phyloP scores from a whole-genome alignment of 2,113 vertebrate species.

The Microcebus tavaratra region DNA sequence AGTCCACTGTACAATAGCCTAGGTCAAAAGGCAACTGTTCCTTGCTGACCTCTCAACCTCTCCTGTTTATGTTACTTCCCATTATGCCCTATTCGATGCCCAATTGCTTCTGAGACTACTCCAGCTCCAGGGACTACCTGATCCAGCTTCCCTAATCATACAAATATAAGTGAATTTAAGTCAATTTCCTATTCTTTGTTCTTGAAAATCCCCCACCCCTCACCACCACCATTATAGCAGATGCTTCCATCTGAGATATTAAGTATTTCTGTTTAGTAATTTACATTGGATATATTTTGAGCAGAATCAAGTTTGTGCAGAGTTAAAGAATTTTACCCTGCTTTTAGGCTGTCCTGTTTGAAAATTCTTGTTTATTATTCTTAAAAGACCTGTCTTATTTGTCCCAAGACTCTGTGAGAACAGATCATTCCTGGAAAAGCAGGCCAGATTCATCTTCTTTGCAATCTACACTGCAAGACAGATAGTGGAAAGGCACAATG shows the following conservation, averaged over 20 bases:
- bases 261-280: background rate
- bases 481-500: background rate
- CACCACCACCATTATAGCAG: background rate
- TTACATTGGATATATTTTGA: slow-evolving; percentile 24
- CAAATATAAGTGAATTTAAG: background rate
- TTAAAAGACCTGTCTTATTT: background rate
- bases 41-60: background rate
- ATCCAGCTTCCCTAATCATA: background rate
- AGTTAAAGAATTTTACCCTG: background rate
- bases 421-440: background rate
- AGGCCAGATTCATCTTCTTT: background rate
- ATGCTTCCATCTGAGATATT: background rate
- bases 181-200: background rate
- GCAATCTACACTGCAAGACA: background rate
- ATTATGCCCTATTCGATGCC: background rate
- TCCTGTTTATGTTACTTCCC: too few relatives aligned
- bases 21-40: background rate
- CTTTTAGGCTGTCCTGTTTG: background rate
- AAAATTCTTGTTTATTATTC: slow-evolving; percentile 7
- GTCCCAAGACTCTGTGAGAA: background rate
- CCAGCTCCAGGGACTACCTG: background rate
- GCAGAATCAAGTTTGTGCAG: background rate
- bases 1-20: background rate
- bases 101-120: background rate
- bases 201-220: background rate